Evolutionary conservation across 2,113 vertebrate species (phyloP), one percentile per base, ranked within the genome.

Genomic region (Brachirus orientalis): DNA sequence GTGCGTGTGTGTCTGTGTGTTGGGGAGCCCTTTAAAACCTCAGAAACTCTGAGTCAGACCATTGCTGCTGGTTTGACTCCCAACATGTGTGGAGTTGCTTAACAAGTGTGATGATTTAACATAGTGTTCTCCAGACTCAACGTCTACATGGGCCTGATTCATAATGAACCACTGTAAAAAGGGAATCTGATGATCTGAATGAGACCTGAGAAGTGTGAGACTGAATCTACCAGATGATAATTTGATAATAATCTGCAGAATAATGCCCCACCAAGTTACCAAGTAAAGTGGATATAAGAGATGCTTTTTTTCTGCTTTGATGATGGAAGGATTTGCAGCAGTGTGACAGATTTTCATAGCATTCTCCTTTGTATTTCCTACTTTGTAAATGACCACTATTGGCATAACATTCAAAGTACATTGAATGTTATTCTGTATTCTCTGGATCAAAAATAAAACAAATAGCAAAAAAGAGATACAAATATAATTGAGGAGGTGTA

Each of bases 11-110:
- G 8, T 36, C 7, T 12, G 40, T 43, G 40, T 6, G 11, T 13
- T 10, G 10, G 10, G 50, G 46, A 17, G 51, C 22, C 6, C 13
- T 47, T 36, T 44, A 47, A 75, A 78, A 60, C 81, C 81, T 77
- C 59, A 77, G 69, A 80, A 80, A 69, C 28, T 72, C 66, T 72
- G 80, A 83, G 71, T 86, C 84, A 86, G 66, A 51, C 70, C 6
- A 6, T 28, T 28, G 28, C 28, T 41, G 35, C n/a, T 71, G 46
- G 68, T 67, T 66, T 59, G 10, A 55, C 56, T 79, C 56, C 44
- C 43, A 55, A 7, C 35, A n/a, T 68, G 33, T 73, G 44, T 59
- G 35, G 8, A 40, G 33, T 50, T 54, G 37, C 10, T 58, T 37
- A 18, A 17, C 47, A 38, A 40, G 41, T 14, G 10, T 44, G 14